Evolutionary conservation across 2,113 vertebrate species (phyloP).

Genomic region (Rynchops niger): DNA sequence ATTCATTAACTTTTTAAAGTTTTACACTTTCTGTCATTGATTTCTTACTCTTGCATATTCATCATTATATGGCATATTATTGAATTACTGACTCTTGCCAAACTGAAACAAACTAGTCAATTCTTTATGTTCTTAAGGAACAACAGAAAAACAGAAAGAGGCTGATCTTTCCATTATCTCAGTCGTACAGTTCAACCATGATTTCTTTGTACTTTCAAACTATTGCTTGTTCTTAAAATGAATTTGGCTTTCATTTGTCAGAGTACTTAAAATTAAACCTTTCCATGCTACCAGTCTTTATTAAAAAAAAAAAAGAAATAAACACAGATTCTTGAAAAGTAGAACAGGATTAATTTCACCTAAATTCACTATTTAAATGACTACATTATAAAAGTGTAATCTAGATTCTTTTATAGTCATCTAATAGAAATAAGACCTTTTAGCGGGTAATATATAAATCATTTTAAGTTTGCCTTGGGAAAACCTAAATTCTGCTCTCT

Average conservation of each 20-base stretch:
- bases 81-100: background rate
- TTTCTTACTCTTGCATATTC: slow-evolving; percentile 21
- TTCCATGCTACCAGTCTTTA: background rate
- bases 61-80: background rate
- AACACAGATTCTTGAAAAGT: background rate
- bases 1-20: slow-evolving; percentile 12
- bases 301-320: background rate
- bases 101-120: background rate
- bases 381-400: background rate
- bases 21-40: background rate
- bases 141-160: background rate
- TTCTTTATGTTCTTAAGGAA: background rate
- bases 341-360: background rate
- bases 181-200: background rate
- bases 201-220: background rate
- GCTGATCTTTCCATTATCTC: background rate
- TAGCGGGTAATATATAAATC: background rate
- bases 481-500: background rate
- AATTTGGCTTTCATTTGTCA: background rate
- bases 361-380: background rate
- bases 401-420: background rate
- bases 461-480: background rate
- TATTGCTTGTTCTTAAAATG: background rate
- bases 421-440: background rate
- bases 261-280: background rate